Evolutionary conservation across 2,113 vertebrate species (phyloP).

Genomic region (Microcebus jonahi): DNA sequence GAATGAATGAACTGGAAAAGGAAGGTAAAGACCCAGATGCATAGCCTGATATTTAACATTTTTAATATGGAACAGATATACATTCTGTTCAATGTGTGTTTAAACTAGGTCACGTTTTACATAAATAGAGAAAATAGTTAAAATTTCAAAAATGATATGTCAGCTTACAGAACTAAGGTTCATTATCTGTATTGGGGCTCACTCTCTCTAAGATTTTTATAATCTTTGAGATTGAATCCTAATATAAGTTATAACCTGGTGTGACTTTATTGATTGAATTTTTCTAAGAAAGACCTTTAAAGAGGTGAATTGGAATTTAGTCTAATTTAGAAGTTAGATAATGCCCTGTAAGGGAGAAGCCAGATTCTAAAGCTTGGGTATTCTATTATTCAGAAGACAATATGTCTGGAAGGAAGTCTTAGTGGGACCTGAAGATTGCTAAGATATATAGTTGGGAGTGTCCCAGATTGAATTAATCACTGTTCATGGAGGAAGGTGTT

Average conservation of each 20-base stretch:
- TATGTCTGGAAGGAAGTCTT: not conserved
- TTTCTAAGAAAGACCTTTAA: not conserved
- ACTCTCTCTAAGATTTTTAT: not conserved
- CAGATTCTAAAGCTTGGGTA: not conserved
- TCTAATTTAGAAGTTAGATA: not conserved
- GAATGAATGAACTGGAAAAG: not conserved
- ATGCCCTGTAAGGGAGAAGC: not conserved
- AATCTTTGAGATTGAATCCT: slow-evolving; percentile 1
- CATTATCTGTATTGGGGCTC: not conserved
- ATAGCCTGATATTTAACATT: slow-evolving; percentile 10
- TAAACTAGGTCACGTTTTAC: slow-evolving; percentile 15
- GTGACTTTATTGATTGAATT: not conserved
- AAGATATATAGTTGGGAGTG: not conserved
- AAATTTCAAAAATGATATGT: not conserved
- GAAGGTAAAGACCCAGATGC: not conserved
- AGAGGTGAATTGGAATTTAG: not conserved
- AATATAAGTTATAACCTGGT: not conserved
- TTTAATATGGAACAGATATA: not conserved
- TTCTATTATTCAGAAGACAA: not conserved
- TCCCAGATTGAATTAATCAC: not conserved
- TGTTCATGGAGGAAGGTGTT: not conserved
- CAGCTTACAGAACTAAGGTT: not conserved
- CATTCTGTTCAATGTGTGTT: not conserved
- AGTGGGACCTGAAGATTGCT: not conserved
- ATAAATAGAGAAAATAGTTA: slow-evolving; percentile 16